Conservation (phyloP, 2,797 vertebrate genomes). For the Trematomus bernacchii region DNA sequence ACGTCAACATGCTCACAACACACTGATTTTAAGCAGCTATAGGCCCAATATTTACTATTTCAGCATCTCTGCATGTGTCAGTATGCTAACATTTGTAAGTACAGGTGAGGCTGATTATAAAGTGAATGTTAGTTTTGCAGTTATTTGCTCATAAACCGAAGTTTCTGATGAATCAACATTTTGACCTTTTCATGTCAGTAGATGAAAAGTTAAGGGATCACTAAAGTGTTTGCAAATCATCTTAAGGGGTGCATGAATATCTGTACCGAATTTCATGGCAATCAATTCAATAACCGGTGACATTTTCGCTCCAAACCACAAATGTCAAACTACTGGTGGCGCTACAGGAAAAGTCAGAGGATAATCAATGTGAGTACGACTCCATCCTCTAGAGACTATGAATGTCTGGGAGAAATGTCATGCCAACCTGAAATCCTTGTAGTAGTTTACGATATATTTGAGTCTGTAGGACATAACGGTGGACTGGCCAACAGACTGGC, state of each 20-base stretch:
- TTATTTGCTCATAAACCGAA: neutral
- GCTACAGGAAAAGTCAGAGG: neutral
- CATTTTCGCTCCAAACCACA: neutral
- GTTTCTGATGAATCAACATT: no score
- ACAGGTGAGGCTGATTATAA: neutral
- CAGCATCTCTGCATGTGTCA: neutral
- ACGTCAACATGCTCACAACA: neutral
- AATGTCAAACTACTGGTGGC: neutral
- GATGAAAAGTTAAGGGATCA: neutral
- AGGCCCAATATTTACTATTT: neutral
- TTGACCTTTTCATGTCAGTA: neutral
- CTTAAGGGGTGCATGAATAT: neutral
- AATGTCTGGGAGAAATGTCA: neutral
- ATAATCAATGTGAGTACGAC: neutral
- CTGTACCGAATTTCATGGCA: neutral
- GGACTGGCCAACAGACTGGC: neutral
- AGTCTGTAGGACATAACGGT: neutral
- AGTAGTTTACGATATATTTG: conserved; percentile 1
- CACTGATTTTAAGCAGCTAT: neutral
- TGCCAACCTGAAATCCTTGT: neutral
- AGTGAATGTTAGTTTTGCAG: neutral
- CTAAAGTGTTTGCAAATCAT: neutral
- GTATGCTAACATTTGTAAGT: neutral
- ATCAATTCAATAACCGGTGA: neutral
- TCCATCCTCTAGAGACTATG: neutral